phyloP scores from a whole-genome alignment of 2,113 vertebrate genomes.

The Spea multiplicata region DNA sequence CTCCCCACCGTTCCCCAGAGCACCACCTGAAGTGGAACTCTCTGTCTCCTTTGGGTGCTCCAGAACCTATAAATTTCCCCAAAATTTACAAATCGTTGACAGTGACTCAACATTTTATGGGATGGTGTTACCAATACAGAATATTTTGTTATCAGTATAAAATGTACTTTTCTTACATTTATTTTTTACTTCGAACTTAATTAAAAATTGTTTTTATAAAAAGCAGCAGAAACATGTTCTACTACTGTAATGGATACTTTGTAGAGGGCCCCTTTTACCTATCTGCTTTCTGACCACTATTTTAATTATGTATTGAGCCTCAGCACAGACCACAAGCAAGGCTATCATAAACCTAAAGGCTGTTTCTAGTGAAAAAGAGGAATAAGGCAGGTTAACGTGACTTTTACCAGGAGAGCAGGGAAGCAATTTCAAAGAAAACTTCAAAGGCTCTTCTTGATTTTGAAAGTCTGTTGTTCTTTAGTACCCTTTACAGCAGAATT shows the following conservation, averaged over 20 bases:
- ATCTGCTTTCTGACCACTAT: neutral
- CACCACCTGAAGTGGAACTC: no score
- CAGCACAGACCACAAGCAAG: neutral
- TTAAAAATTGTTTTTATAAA: neutral
- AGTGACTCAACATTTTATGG: no score
- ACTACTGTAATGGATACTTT: neutral
- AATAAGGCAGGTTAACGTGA: conserved; percentile 33
- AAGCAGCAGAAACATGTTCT: neutral
- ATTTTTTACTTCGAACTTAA: neutral
- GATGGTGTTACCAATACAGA: no score
- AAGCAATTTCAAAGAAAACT: conserved; percentile 25
- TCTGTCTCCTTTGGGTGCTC: no score
- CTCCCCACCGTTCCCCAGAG: no score
- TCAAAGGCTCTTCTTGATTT: conserved; percentile 12
- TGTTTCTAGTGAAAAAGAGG: conserved; percentile 5
- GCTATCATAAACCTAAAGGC: conserved; percentile 6
- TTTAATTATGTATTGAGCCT: conserved; percentile 15
- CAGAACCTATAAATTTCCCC: no score
- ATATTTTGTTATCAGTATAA: no score
- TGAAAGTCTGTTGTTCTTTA: conserved; percentile 17
- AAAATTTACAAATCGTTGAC: no score
- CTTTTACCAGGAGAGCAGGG: conserved; percentile 24
- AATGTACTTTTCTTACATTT: no score
- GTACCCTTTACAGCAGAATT: conserved; percentile 13
- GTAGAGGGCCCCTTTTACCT: neutral